Evolutionary conservation across 2,113 vertebrate species (phyloP), one percentile per base, ranked within the genome.

Genomic region (Neoarius graeffei): DNA sequence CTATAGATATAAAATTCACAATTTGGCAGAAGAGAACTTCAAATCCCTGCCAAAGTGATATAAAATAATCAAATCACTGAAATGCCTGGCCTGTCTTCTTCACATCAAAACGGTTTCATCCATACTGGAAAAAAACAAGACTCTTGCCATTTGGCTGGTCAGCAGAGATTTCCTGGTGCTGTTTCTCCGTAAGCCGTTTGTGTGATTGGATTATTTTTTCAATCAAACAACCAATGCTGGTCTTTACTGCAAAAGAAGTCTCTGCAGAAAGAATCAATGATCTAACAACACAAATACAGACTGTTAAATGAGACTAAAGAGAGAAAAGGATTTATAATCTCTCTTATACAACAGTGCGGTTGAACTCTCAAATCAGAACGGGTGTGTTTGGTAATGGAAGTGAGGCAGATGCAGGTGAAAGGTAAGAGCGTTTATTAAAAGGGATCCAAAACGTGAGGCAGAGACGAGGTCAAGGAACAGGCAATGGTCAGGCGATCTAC

Each of bases 201-300:
- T 81, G 54, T 57, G 54, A 81, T 59, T 57, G 25, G 77, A 80
- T 57, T 57, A 56, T 30, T 57, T 80, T 57, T 80, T 25, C 50
- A 76, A 76, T 77, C 48, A 23, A 42, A 19, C 23, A 5, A 76
- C 74, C 48, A 23, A 42, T 11, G 42, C 35, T 77, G 74, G 23
- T 76, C 42, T 76, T 23, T 50, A 52, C 73, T 10, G 73, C 42
- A 14, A 52, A 77, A 50, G 48, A 77, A 77, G 54, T 6, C 48
- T 77, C 74, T 77, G 48, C 48, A 52, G 74, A 77, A 77, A 25
- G 48, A 54, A 77, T 77, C 74, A 77, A 14, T 52, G 74, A 54
- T 77, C 48, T 77, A 77, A 77, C 15, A 57, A 56, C 52, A 57
- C 14, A 80, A 80, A 30, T 57, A 57, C n/a, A 57, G 54, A 30